Evolutionary conservation across 2,797 vertebrate species (phyloP), one percentile per base, ranked within the genome.

Genomic region (Prunella strophiata): DNA sequence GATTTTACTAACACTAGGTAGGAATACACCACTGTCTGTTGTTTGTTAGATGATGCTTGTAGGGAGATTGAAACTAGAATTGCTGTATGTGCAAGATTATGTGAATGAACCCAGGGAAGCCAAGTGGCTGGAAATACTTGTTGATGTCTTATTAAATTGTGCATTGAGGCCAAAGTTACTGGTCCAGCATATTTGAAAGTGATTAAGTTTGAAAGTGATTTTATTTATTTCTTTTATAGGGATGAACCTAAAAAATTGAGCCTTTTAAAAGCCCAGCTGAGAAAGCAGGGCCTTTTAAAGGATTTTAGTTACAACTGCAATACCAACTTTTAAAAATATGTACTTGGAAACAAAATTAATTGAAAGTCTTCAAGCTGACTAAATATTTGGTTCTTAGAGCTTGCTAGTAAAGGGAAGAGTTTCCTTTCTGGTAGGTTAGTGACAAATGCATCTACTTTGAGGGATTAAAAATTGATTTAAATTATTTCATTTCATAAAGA

Each of bases 1-100:
- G 98, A 98, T 98, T 96, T 98, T 99, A 55, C 98, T 99, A 95
- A 98, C 98, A 96, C 95, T 99, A 94, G 99, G 99, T 99, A 98
- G 98, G 98, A 94, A 93, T 62, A 82, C 9, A 3, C 78, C 70
- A 2, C 73, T 96, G 65, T 91, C 63, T 97, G 50, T 87, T 96
- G 81, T 97, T 85, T 85, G 89, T 94, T 91, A 95, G 94, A 94
- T 94, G 74, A 92, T 96, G 82, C 73, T 96, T 96, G 45, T 47
- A 94, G 89, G 93, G 78, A 90, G 89, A 58, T 20, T 95, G 87
- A 96, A 85, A 76, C 43, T 94, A 65, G 74, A 86, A 86, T 81
- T 94, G 19, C 59, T 97, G 13, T 94, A 2, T 93, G n/a, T 84
- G 63, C 66, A 42, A 57, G 80, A 47, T 70, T 74, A 78, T 82